Conservation (phyloP, 2,797 vertebrate species). For the Cynodonichthys magdalenae region DNA sequence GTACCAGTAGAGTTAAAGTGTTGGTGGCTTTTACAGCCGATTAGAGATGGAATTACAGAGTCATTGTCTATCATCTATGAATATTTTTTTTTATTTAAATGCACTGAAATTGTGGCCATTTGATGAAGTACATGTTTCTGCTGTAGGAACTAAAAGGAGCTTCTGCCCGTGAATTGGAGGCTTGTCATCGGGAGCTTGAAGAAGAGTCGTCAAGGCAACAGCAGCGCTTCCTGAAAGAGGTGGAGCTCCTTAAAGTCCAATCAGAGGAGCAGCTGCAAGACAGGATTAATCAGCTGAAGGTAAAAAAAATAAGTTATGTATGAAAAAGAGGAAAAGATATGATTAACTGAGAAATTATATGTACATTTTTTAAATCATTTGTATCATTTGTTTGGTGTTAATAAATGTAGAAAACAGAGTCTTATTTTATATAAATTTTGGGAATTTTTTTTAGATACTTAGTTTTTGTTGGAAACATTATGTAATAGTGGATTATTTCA, state of each 20-base stretch:
- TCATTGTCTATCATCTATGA: conserved; percentile 48
- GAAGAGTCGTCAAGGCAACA: conserved; percentile 79
- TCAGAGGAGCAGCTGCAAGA: conserved; percentile 83
- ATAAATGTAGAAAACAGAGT: too few species aligned
- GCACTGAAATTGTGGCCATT: conserved; percentile 14
- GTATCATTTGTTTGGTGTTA: not conserved
- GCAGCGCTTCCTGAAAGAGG: conserved; percentile 83
- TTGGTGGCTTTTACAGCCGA: conserved; percentile 34
- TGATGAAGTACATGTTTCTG: conserved; percentile 8
- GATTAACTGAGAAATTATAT: not conserved
- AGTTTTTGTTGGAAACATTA: conserved; percentile 34
- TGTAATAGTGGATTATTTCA: conserved; percentile 61
- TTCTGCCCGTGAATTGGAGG: conserved; percentile 78
- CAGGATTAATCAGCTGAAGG: conserved; percentile 83
- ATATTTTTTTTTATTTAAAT: conserved; percentile 26
- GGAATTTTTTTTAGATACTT: conserved; percentile 12
- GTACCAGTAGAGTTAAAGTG: conserved; percentile 14
- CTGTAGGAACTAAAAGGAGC: conserved; percentile 69
- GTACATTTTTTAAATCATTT: not conserved
- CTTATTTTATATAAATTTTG: conserved; percentile 13
- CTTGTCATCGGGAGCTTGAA: conserved; percentile 77
- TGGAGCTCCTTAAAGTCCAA: conserved; percentile 84
- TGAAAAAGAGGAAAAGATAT: not conserved
- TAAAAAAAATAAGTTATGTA: conserved; percentile 35
- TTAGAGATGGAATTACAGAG: conserved; percentile 37